These are phyloP conservation scores for Drosophila kurseongensis DNA, from an alignment of 1,140 invertebrate genomes.

Conservation along the genomic window DNA sequence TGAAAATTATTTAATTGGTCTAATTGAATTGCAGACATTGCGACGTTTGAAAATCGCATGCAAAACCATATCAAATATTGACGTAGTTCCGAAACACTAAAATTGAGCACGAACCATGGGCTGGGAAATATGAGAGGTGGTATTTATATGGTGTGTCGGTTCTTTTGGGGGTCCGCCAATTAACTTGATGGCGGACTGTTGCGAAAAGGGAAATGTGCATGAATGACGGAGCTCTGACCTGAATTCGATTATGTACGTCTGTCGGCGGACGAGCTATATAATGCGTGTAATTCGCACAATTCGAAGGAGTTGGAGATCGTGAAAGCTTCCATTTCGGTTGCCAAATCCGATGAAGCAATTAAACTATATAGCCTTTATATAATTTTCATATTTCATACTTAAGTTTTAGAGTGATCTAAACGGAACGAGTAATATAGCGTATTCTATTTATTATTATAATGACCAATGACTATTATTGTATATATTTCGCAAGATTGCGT, in stretches of 20 bases:
- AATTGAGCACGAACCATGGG: constrained; percentile 13
- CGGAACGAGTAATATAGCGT: no score
- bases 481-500: no score
- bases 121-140: constrained; percentile 3
- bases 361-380: neutral
- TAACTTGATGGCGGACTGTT: constrained; percentile 44
- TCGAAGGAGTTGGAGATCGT: neutral
- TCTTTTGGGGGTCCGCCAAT: constrained; percentile 17
- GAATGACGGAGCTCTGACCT: constrained; percentile 36
- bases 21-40: constrained; percentile 53
- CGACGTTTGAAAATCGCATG: constrained; percentile 36
- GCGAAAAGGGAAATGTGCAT: constrained; percentile 31
- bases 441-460: no score
- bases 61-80: constrained; percentile 41
- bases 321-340: no score
- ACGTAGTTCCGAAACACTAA: constrained; percentile 24
- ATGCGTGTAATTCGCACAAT: constrained; percentile 5
- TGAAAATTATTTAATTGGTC: constrained; percentile 56
- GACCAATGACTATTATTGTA: no score
- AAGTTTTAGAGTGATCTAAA: neutral
- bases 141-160: neutral
- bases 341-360: neutral
- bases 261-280: constrained; percentile 3
- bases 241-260: constrained; percentile 14
- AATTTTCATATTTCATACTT: neutral